These are phyloP conservation scores for Platorchestia sp. DNA, from an alignment of 1,140 invertebrate genomes.

Conservation along the genomic window DNA sequence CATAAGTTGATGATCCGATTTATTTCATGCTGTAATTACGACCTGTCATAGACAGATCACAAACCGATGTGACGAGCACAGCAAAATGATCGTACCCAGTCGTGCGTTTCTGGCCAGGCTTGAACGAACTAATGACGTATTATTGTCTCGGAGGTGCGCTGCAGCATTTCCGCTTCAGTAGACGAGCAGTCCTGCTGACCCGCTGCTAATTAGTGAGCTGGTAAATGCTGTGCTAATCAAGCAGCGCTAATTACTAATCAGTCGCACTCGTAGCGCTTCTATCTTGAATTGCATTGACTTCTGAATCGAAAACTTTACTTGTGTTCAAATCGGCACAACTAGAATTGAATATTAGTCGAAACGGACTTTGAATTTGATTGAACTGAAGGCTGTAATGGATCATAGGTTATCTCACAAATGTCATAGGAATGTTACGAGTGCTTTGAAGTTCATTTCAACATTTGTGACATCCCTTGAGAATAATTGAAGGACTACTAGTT, in stretches of 20 bases:
- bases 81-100: not conserved
- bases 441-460: too few species aligned
- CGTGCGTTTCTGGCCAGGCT: not conserved
- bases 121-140: not conserved
- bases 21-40: not conserved
- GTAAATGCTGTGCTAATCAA: not conserved
- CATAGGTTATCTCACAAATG: too few species aligned
- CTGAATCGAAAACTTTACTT: not conserved
- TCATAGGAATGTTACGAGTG: too few species aligned
- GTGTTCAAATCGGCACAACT: not conserved
- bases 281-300: not conserved
- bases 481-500: too few species aligned
- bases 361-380: too few species aligned
- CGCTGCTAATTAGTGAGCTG: not conserved
- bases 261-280: not conserved
- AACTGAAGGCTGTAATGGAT: too few species aligned
- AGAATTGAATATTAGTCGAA: not conserved
- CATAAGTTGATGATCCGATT: not conserved
- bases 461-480: too few species aligned
- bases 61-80: not conserved
- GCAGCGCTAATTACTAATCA: not conserved
- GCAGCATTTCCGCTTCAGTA: not conserved
- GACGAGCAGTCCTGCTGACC: not conserved
- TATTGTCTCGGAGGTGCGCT: not conserved
- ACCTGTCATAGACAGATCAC: not conserved